Conservation (phyloP, 2,888 invertebrate species). For the Hetaerina titia region DNA sequence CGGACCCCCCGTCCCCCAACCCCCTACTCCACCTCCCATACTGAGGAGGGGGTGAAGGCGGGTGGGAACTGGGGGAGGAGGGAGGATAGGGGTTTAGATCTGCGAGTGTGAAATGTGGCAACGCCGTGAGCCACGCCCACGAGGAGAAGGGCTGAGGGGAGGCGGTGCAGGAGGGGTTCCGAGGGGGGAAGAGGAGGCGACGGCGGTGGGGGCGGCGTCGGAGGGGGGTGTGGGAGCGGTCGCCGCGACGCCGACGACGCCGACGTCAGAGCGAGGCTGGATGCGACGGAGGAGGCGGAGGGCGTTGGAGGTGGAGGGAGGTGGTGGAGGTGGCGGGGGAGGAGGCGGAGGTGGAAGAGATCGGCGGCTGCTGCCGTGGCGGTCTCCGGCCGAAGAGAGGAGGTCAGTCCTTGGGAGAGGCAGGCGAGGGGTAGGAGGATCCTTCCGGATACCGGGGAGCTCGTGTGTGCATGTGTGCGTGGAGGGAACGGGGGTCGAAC, state of each 20-base stretch:
- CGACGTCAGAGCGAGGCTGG: slow-evolving; percentile 54
- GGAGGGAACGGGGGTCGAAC: neutral
- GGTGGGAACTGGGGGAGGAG: neutral
- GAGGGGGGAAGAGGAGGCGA: neutral
- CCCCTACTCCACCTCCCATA: neutral
- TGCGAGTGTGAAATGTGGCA: slow-evolving; percentile 51
- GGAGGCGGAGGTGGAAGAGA: neutral
- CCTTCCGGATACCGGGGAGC: slow-evolving; percentile 7
- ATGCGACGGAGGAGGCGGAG: slow-evolving; percentile 32
- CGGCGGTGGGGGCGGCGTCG: slow-evolving; percentile 2
- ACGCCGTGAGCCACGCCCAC: slow-evolving; percentile 65
- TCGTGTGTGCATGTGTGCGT: neutral
- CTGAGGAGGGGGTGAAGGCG: neutral
- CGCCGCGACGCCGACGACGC: neutral
- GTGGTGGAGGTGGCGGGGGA: neutral
- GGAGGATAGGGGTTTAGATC: neutral
- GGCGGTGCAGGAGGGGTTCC: neutral
- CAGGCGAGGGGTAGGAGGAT: neutral
- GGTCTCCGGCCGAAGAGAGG: slow-evolving; percentile 25
- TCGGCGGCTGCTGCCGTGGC: neutral
- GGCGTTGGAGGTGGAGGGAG: neutral
- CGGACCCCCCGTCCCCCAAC: neutral
- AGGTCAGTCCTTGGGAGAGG: slow-evolving; percentile 42
- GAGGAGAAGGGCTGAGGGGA: slow-evolving; percentile 44
- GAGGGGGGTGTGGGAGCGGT: neutral